phyloP scores from a whole-genome alignment of 2,888 invertebrate species.

The Rhaphigaster nebulosa region DNA sequence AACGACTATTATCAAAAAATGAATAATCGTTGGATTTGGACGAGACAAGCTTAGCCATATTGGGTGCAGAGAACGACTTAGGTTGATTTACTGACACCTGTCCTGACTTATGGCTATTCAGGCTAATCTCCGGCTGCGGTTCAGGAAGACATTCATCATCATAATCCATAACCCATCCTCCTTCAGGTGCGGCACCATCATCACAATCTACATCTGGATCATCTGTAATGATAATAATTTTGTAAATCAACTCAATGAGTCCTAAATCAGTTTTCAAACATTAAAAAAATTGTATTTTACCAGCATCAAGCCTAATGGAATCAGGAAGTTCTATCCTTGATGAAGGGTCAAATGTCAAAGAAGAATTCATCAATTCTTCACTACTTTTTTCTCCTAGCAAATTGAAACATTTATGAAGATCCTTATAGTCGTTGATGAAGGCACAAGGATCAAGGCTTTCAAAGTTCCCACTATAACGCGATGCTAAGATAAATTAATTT shows the following conservation, averaged over 20 bases:
- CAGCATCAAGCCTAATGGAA: slow-evolving; percentile 47
- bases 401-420: slow-evolving; percentile 57
- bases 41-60: slow-evolving; percentile 60
- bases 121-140: not conserved
- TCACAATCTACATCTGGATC: slow-evolving; percentile 24
- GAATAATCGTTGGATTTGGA: slow-evolving; percentile 59
- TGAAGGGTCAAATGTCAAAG: slow-evolving; percentile 46
- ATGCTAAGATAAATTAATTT: slow-evolving; percentile 15
- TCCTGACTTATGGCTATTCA: slow-evolving; percentile 10
- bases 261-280: not conserved
- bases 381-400: slow-evolving; percentile 49
- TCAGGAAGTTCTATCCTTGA: slow-evolving; percentile 53
- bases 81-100: slow-evolving; percentile 32
- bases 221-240: not conserved
- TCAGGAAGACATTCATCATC: slow-evolving; percentile 37
- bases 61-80: slow-evolving; percentile 47
- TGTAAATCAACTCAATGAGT: not conserved
- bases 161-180: slow-evolving; percentile 37
- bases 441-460: slow-evolving; percentile 55
- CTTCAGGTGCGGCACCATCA: slow-evolving; percentile 16
- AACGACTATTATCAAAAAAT: slow-evolving; percentile 60
- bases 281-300: slow-evolving; percentile 1
- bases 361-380: slow-evolving; percentile 55
- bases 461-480: slow-evolving; percentile 21
- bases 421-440: slow-evolving; percentile 57